phyloP scores from a whole-genome alignment of 2,113 vertebrate genomes.

The Sciurus niger region DNA sequence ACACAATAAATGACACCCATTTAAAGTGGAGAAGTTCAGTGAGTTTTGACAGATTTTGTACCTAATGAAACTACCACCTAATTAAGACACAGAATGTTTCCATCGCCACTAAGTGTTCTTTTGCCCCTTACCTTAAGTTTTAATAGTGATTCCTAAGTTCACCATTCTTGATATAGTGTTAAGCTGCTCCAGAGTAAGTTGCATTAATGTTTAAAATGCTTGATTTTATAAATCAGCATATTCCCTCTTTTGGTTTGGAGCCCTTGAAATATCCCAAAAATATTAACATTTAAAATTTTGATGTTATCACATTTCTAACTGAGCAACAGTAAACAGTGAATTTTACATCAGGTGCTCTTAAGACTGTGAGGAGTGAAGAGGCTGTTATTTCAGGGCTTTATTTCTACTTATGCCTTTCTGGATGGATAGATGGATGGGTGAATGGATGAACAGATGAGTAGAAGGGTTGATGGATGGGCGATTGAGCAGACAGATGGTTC shows the following conservation, averaged over 20 bases:
- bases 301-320: conserved; percentile 1
- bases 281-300: conserved; percentile 46
- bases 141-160: background rate
- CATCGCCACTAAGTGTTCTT: background rate
- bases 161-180: background rate
- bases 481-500: background rate
- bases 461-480: no score
- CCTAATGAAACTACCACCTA: background rate
- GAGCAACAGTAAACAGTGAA: background rate
- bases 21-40: conserved; percentile 23
- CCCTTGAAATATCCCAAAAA: background rate
- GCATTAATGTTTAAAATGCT: conserved; percentile 34
- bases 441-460: background rate
- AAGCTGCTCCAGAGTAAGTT: background rate
- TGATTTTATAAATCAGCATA: conserved; percentile 13
- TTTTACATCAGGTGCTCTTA: conserved; percentile 29
- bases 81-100: background rate
- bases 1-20: background rate
- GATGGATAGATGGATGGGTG: background rate
- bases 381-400: conserved; percentile 1
- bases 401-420: conserved; percentile 16
- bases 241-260: conserved; percentile 6
- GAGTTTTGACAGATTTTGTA: background rate
- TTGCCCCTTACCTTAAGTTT: background rate
- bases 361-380: conserved; percentile 27